Evolutionary conservation across 2,113 vertebrate species (phyloP).

Genomic region (Ictalurus punctatus): DNA sequence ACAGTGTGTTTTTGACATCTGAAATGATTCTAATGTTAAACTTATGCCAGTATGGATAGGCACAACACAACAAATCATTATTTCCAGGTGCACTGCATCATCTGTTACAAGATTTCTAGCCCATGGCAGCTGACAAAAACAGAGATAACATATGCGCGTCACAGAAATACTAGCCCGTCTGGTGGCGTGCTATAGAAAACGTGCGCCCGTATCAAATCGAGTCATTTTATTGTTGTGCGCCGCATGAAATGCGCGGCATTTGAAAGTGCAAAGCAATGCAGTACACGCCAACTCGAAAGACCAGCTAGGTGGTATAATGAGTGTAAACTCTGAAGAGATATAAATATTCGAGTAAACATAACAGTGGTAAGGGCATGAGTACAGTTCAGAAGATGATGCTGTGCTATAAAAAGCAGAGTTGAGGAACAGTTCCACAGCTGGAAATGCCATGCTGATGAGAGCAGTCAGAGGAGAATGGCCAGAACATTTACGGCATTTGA

Average conservation of each 20-base stretch:
- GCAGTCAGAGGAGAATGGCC: not conserved
- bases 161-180: not conserved
- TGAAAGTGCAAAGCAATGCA: not conserved
- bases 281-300: not conserved
- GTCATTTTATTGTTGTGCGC: not conserved
- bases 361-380: not conserved
- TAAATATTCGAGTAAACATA: not conserved
- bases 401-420: constrained; percentile 9
- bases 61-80: constrained; percentile 15
- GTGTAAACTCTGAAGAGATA: not conserved
- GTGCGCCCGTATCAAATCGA: not conserved
- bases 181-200: not conserved
- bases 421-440: too few relatives aligned
- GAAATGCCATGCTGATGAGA: not conserved
- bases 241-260: not conserved
- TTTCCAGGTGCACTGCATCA: constrained; percentile 20
- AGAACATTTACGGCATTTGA: too few relatives aligned
- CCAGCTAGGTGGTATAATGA: not conserved
- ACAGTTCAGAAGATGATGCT: not conserved
- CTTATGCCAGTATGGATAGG: constrained; percentile 1
- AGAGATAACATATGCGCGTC: constrained; percentile 10
- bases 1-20: not conserved
- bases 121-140: constrained; percentile 7
- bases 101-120: not conserved
- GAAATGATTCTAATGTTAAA: constrained; percentile 10